Percentiles rank a stretch among this genome's conserved stretches.
Evolutionary conservation across 2,888 invertebrate species (phyloP).

Genomic region (Hyalella azteca): DNA sequence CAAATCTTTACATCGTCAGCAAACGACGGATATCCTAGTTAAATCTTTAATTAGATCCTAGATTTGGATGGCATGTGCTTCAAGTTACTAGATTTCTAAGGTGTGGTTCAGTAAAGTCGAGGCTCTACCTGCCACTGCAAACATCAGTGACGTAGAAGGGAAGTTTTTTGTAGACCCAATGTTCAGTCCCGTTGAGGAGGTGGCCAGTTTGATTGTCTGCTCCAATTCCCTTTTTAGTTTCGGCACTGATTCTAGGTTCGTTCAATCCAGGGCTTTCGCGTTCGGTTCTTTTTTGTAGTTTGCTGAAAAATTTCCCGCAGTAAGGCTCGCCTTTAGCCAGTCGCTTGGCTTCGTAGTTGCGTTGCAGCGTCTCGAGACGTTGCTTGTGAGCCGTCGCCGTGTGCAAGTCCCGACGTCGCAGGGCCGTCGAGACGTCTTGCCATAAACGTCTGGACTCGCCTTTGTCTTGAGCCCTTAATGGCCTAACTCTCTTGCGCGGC

Average conservation of each 20-base stretch:
- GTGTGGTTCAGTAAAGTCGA: no score
- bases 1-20: no score
- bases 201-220: no score
- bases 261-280: not conserved
- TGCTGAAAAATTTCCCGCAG: slow-evolving; percentile 9
- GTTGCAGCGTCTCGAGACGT: slow-evolving; percentile 57
- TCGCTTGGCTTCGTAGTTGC: slow-evolving; percentile 50
- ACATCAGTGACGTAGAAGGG: slow-evolving; percentile 46
- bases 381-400: slow-evolving; percentile 65
- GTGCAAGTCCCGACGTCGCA: slow-evolving; percentile 63
- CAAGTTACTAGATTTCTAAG: no score
- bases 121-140: slow-evolving; percentile 29
- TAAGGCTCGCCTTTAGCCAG: slow-evolving; percentile 24
- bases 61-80: no score
- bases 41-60: no score
- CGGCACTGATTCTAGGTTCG: not conserved
- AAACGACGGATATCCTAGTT: no score
- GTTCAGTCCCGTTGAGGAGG: slow-evolving; percentile 40
- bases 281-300: no score
- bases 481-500: slow-evolving; percentile 64
- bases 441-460: slow-evolving; percentile 66
- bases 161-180: slow-evolving; percentile 53
- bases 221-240: not conserved
- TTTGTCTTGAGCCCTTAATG: slow-evolving; percentile 63
- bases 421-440: slow-evolving; percentile 65